Base-by-base conservation (phyloP, 2,888 invertebrate genomes). In the Athalia circularis region DNA sequence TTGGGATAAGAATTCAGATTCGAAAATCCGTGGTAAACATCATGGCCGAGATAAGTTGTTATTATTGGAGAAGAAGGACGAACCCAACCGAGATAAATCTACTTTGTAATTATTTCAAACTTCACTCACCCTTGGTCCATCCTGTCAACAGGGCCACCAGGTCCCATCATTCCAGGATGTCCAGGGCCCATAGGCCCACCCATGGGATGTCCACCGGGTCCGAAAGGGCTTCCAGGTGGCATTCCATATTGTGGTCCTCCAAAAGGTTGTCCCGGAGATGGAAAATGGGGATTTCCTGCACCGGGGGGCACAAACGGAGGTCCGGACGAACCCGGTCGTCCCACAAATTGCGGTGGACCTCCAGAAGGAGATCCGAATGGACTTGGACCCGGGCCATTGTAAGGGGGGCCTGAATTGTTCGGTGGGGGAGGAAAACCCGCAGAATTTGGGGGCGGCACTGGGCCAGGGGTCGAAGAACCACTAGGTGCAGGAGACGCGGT, bases 401-500 rank as follows among this genome's bases (percentile, higher is more conserved):
- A 95, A 65, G 94, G 93, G 13, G 93, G 93, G 45, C 91, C 91
- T 61, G 91, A 90, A 83, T 91, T 91, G 80, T 88, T 89, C 64
- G 89, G 90, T 13, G 88, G 89, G 6, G 87, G 86, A 70, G 90
- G 89, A 70, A 90, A 90, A 8, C 91, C 91, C 45, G 90, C 91
- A 9, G 92, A 90, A 84, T 92, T 91, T 11, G 94, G 93, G 62
- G 92, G 93, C 75, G 93, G 91, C 77, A 93, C 93, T 43, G 95
- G 95, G 80, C 96, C 96, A 7, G 96, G 96, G 61, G 96, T 96
- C 84, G 96, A 96, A 72, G 95, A 93, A 86, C 94, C 96, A 87
- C 93, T 96, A 84, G 95, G 96, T 87, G 94, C 95, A 86, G 97
- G 97, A 82, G 96, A 96, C 87, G 96, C 96, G 86, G 96, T 96